These are phyloP conservation scores for Hirtodrosophila trivittata DNA, from an alignment of 2,888 invertebrate species.

Conservation along the genomic window DNA sequence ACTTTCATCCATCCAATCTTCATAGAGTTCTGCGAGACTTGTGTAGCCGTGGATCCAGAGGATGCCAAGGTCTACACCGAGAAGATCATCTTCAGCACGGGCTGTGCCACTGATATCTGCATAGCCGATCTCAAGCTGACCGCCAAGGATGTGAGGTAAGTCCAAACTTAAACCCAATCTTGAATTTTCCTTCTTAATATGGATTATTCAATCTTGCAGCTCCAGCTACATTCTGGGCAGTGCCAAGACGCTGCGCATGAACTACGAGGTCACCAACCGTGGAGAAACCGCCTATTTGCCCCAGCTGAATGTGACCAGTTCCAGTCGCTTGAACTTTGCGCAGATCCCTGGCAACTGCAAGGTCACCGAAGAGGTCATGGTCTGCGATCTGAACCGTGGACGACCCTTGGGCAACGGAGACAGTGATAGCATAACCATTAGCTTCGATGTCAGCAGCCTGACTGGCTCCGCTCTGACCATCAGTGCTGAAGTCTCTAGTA, in stretches of 20 bases:
- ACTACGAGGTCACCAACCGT: conserved; percentile 82
- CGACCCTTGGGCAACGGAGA: conserved; percentile 78
- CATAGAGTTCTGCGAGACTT: conserved; percentile 82
- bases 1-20: not conserved
- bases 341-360: conserved; percentile 82
- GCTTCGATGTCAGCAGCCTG: conserved; percentile 81
- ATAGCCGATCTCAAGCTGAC: conserved; percentile 81
- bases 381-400: conserved; percentile 81
- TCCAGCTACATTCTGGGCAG: conserved; percentile 82
- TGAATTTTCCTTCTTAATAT: too few species aligned
- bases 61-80: conserved; percentile 78
- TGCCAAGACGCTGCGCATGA: conserved; percentile 75
- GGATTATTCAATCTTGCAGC: conserved; percentile 56
- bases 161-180: not conserved
- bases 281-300: conserved; percentile 85
- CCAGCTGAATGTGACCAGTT: conserved; percentile 84
- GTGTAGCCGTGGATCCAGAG: conserved; percentile 83
- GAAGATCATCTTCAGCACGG: conserved; percentile 83
- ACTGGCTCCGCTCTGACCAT: conserved; percentile 76
- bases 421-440: conserved; percentile 73
- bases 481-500: conserved; percentile 82
- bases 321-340: conserved; percentile 82
- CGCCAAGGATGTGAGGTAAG: conserved; percentile 75
- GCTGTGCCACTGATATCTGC: conserved; percentile 82
- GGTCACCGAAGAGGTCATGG: conserved; percentile 65